These are phyloP conservation scores for Scleropages formosus DNA, from an alignment of 2,797 vertebrate genomes.

Conservation along the genomic window DNA sequence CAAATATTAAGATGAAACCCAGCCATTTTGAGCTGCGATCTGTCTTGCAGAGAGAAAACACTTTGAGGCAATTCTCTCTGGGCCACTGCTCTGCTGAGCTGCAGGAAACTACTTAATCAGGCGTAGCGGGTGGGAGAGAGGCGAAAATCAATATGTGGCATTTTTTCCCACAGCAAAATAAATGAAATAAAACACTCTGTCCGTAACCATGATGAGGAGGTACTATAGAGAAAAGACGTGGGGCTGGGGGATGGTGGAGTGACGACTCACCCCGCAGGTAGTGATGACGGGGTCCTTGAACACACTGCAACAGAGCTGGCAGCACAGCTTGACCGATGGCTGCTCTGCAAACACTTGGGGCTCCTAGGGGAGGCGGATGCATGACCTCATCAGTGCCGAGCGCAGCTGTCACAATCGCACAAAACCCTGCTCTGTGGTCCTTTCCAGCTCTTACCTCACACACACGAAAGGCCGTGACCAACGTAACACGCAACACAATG, in stretches of 20 bases:
- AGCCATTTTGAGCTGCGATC: background rate
- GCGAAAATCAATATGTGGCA: conserved; percentile 31
- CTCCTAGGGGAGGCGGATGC: conserved; percentile 67
- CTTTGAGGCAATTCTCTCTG: background rate
- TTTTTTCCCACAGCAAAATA: too few relatives aligned
- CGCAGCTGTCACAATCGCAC: background rate
- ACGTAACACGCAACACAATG: background rate
- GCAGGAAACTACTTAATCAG: conserved; percentile 13
- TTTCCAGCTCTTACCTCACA: background rate
- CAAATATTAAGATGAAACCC: background rate
- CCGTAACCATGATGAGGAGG: background rate
- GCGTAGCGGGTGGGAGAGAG: conserved; percentile 7
- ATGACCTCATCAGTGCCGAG: background rate
- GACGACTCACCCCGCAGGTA: conserved; percentile 87
- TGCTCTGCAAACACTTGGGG: conserved; percentile 95
- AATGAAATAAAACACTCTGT: too few relatives aligned
- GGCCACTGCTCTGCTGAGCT: background rate
- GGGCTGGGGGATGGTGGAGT: background rate
- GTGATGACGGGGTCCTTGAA: conserved; percentile 99
- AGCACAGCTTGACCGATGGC: conserved; percentile 95
- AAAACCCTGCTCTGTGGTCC: background rate
- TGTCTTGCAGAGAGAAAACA: background rate
- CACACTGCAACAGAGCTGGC: conserved; percentile 92
- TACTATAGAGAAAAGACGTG: background rate
- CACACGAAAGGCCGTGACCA: background rate